These are phyloP conservation scores for Sebastes glaucus DNA, from an alignment of 2,797 vertebrate species.

Conservation along the genomic window DNA sequence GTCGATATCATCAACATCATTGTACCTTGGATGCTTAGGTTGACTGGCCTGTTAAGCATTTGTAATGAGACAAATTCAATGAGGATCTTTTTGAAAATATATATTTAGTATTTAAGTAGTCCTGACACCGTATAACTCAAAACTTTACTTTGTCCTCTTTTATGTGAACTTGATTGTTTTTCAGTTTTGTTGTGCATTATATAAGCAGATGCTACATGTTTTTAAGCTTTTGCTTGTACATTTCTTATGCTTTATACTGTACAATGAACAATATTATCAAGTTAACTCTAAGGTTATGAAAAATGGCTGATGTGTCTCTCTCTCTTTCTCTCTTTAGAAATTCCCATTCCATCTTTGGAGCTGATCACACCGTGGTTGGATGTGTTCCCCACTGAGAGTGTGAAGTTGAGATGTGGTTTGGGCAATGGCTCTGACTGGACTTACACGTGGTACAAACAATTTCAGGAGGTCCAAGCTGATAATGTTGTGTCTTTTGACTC, in stretches of 20 bases:
- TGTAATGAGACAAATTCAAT: neutral
- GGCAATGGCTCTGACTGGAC: slow-evolving; percentile 32
- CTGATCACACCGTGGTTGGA: slow-evolving; percentile 44
- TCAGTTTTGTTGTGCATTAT: neutral
- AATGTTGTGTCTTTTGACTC: neutral
- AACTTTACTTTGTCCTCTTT: neutral
- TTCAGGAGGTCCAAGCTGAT: fast-evolving
- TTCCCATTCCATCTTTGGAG: slow-evolving; percentile 49
- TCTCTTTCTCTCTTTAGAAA: slow-evolving; percentile 36
- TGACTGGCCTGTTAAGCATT: neutral
- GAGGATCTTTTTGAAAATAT: neutral
- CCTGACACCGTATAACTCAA: neutral
- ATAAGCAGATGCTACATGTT: neutral
- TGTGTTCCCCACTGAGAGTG: slow-evolving; percentile 68
- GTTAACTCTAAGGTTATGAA: neutral
- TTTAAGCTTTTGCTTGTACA: neutral
- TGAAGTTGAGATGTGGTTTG: slow-evolving; percentile 58
- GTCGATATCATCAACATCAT: neutral
- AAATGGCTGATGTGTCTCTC: neutral
- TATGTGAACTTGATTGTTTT: neutral
- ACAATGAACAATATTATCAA: neutral
- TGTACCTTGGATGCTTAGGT: neutral
- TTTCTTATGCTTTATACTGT: neutral
- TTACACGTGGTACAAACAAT: slow-evolving; percentile 56
- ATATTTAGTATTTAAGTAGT: neutral